Conservation (phyloP, 1,140 invertebrate genomes). For the Aradophagus sp. region DNA sequence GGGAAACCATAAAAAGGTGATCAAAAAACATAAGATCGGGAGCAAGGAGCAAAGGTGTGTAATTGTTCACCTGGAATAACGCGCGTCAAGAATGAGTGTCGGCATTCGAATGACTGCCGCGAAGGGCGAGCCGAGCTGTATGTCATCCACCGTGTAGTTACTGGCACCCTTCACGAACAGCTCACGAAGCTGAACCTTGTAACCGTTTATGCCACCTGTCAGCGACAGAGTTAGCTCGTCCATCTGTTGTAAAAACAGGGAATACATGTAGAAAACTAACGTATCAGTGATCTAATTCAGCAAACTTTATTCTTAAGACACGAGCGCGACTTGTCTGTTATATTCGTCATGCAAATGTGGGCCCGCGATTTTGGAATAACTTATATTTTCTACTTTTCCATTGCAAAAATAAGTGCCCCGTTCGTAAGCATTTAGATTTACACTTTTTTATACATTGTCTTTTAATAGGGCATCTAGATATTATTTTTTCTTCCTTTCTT, state of each 20-base stretch:
- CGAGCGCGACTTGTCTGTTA: neutral
- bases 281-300: conserved; percentile 30
- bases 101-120: conserved; percentile 80
- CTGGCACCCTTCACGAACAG: conserved; percentile 82
- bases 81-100: conserved; percentile 79
- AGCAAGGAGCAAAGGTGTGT: no score
- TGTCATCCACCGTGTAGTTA: conserved; percentile 80
- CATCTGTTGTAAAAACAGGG: conserved; percentile 72
- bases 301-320: conserved; percentile 27
- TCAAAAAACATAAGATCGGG: no score
- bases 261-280: conserved; percentile 40
- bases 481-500: no score
- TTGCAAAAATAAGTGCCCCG: no score
- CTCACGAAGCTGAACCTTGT: conserved; percentile 81
- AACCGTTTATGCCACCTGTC: conserved; percentile 82
- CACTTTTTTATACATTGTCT: no score
- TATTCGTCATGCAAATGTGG: neutral
- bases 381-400: no score
- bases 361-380: neutral
- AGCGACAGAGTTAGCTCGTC: conserved; percentile 81
- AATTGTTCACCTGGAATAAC: conserved; percentile 80
- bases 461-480: no score
- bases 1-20: no score
- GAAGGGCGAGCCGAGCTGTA: conserved; percentile 80
- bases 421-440: no score